Evolutionary conservation across 2,113 vertebrate species (phyloP).

Genomic region (Hyla sarda): DNA sequence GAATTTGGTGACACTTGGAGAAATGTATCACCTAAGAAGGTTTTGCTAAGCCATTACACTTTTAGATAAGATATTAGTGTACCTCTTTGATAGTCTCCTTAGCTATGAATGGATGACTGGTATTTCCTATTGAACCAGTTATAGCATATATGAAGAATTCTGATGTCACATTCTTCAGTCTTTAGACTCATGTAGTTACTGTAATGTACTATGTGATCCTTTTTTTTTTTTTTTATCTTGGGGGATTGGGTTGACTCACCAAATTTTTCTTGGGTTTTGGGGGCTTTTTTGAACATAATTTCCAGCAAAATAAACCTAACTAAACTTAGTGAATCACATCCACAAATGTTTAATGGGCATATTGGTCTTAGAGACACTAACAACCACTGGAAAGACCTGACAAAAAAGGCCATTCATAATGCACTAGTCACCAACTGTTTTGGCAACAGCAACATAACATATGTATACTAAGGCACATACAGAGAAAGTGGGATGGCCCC

Average conservation of each 20-base stretch:
- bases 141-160: background rate
- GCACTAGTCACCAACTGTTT: conserved; percentile 31
- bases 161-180: background rate
- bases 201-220: conserved; percentile 11
- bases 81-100: background rate
- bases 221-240: background rate
- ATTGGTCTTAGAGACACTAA: conserved; percentile 27
- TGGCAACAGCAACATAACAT: background rate
- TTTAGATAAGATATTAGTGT: too few relatives aligned
- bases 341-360: conserved; percentile 12
- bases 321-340: conserved; percentile 19
- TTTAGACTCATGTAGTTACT: background rate
- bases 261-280: conserved; percentile 23
- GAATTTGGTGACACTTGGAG: background rate
- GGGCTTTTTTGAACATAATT: conserved; percentile 27
- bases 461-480: background rate
- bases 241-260: conserved; percentile 8
- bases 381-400: conserved; percentile 26
- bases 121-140: background rate
- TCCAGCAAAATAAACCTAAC: background rate
- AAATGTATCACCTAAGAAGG: too few relatives aligned
- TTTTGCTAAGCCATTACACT: too few relatives aligned
- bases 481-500: background rate
- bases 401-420: conserved; percentile 31
- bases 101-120: background rate